Evolutionary conservation across 1,140 invertebrate species (phyloP).

Genomic region (Dolichoris vasculosae): DNA sequence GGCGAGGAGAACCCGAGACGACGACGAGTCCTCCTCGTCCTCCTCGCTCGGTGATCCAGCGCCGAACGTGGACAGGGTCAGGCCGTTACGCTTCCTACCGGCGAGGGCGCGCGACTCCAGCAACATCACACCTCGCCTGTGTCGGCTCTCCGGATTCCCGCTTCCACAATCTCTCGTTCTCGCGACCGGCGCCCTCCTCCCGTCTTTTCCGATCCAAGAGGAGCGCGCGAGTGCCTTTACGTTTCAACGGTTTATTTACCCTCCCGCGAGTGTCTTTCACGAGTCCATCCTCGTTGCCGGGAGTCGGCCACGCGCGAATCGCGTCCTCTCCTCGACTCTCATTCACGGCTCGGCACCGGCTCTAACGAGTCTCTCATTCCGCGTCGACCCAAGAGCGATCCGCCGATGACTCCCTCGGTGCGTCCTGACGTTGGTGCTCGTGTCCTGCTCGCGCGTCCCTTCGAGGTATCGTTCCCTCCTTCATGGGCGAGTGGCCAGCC

Average conservation of each 20-base stretch:
- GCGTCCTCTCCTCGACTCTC: neutral
- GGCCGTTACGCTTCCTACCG: conserved; percentile 74
- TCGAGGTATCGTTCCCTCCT: neutral
- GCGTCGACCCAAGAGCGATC: too few relatives aligned
- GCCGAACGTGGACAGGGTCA: conserved; percentile 73
- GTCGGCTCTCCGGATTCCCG: neutral
- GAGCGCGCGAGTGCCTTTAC: too few relatives aligned
- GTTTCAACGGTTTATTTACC: too few relatives aligned
- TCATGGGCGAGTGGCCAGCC: neutral
- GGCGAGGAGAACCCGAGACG: conserved; percentile 74
- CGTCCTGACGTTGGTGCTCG: too few relatives aligned
- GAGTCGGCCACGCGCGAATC: neutral
- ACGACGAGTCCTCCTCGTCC: conserved; percentile 66
- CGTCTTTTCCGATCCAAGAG: too few relatives aligned
- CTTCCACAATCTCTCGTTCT: neutral
- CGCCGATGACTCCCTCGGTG: neutral
- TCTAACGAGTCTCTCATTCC: neutral
- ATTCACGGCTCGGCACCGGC: neutral
- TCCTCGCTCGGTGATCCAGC: conserved; percentile 70
- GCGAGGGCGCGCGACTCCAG: conserved; percentile 74
- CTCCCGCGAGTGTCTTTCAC: too few relatives aligned
- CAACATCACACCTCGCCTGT: conserved; percentile 70
- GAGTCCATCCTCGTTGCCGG: neutral
- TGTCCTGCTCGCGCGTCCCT: too few relatives aligned
- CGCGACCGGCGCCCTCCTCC: too few relatives aligned